These are phyloP conservation scores for Paramormyrops kingsleyae DNA, from an alignment of 2,113 vertebrate species.

Conservation along the genomic window DNA sequence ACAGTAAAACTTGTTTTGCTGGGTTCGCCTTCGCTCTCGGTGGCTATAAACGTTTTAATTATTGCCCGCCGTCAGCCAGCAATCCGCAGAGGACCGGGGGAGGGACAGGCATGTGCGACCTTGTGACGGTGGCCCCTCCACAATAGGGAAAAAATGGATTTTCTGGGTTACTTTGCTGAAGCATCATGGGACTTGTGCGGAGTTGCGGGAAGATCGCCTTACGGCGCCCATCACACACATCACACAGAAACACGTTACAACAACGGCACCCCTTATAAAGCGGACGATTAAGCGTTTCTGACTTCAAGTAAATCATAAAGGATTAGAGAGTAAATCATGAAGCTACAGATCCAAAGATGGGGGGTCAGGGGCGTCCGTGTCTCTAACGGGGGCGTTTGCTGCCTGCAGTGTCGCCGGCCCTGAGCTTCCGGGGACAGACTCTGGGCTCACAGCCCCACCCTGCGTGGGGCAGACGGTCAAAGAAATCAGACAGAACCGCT, in stretches of 20 bases:
- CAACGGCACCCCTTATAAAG: neutral
- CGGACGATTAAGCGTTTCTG: neutral
- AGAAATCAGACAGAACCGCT: neutral
- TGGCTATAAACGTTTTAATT: slow-evolving; percentile 1
- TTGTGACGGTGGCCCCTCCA: neutral
- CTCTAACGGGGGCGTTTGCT: neutral
- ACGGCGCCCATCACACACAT: neutral
- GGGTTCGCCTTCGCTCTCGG: neutral
- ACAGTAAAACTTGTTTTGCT: slow-evolving; percentile 4
- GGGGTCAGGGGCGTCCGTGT: neutral
- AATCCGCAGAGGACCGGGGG: neutral
- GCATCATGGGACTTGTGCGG: neutral
- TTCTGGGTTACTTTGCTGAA: neutral
- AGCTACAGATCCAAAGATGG: neutral
- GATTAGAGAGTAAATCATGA: neutral
- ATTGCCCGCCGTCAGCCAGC: neutral
- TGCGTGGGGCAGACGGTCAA: neutral
- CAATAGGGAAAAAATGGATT: neutral
- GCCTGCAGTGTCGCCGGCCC: neutral
- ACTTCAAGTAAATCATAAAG: neutral
- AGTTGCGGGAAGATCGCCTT: neutral
- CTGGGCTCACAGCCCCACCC: neutral
- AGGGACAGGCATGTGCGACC: neutral
- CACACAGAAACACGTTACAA: neutral
- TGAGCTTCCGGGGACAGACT: neutral